Conservation (phyloP, 2,797 vertebrate species). For the Anguilla megastoma region DNA sequence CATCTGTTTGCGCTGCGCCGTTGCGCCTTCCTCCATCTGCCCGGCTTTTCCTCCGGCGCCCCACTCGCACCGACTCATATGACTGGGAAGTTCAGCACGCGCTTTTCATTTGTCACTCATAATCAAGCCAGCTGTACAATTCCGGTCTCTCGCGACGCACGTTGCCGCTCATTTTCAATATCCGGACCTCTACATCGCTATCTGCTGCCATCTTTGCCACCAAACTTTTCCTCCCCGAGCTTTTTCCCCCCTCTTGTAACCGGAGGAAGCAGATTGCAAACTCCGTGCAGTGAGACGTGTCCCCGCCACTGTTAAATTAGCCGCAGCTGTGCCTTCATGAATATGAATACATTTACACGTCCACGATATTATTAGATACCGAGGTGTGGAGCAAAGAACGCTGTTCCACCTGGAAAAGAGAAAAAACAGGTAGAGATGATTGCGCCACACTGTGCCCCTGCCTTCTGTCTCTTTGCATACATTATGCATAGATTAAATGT, state of each 20-base stretch:
- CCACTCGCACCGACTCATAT: conserved; percentile 82
- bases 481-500: conserved; percentile 61
- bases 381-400: conserved; percentile 81
- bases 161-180: conserved; percentile 75
- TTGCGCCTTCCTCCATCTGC: conserved; percentile 84
- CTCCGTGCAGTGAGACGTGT: conserved; percentile 90
- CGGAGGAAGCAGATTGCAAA: conserved; percentile 90
- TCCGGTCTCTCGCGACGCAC: conserved; percentile 65
- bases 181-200: conserved; percentile 33
- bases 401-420: conserved; percentile 79
- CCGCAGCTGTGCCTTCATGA: conserved; percentile 92
- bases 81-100: conserved; percentile 85
- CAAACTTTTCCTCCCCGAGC: conserved; percentile 23
- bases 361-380: conserved; percentile 93
- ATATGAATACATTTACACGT: conserved; percentile 97
- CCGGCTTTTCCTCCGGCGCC: conserved; percentile 85
- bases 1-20: conserved; percentile 84
- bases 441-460: conserved; percentile 71
- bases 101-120: conserved; percentile 86
- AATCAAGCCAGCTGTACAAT: conserved; percentile 80
- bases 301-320: conserved; percentile 93
- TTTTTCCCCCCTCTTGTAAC: conserved; percentile 53
- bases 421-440: conserved; percentile 54
- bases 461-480: conserved; percentile 69
- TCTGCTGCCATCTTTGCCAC: not conserved